These are phyloP conservation scores for Mactromeris polynyma DNA, from an alignment of 2,888 invertebrate genomes.

Conservation along the genomic window DNA sequence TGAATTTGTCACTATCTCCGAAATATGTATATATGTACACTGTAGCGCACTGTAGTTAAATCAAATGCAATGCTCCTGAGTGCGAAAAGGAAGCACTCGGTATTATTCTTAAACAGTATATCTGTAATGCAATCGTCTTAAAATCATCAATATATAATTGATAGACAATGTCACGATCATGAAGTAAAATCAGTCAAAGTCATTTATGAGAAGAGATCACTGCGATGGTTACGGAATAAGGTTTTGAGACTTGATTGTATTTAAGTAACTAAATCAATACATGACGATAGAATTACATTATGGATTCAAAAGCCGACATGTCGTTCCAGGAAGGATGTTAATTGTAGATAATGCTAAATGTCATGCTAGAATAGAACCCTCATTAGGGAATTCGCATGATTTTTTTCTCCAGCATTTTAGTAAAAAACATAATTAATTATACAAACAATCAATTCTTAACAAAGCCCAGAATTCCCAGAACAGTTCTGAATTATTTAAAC, in stretches of 20 bases:
- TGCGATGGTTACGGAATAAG: background rate
- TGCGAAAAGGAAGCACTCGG: too few species aligned
- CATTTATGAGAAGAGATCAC: background rate
- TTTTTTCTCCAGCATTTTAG: background rate
- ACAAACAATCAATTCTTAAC: background rate
- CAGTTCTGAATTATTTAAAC: too few species aligned
- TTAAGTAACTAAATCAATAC: background rate
- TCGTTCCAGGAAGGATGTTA: background rate
- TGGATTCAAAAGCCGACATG: background rate
- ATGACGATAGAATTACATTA: constrained; percentile 4
- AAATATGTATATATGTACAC: too few species aligned
- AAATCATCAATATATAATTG: background rate
- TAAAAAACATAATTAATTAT: background rate
- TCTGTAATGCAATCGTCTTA: too few species aligned
- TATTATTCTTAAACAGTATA: too few species aligned
- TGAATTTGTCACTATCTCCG: background rate
- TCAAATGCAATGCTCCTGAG: too few species aligned
- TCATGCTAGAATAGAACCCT: background rate
- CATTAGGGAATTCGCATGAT: background rate
- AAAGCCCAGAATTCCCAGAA: too few species aligned
- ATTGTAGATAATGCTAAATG: background rate
- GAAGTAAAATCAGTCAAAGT: background rate
- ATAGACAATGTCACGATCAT: background rate
- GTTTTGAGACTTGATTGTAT: background rate
- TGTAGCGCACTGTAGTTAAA: too few species aligned